phyloP scores from a whole-genome alignment of 2,113 vertebrate genomes.

The Rhea americana region DNA sequence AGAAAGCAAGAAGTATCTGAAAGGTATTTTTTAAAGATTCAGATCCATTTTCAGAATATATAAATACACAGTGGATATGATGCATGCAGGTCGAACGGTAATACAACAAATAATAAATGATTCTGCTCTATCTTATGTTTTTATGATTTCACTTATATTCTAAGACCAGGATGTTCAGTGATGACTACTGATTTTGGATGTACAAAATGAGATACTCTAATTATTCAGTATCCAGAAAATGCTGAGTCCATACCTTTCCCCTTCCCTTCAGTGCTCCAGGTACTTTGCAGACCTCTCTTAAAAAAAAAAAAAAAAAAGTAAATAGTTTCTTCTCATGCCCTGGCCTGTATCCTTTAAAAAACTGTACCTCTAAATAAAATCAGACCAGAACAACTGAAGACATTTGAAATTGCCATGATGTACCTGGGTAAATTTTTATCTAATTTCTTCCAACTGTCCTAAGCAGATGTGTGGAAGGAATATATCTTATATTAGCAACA shows the following conservation, averaged over 20 bases:
- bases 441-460: neutral
- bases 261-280: neutral
- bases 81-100: neutral
- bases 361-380: neutral
- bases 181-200: neutral
- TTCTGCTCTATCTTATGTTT: neutral
- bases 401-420: neutral
- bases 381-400: neutral
- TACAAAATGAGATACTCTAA: neutral
- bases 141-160: neutral
- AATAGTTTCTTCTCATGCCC: neutral
- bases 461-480: neutral
- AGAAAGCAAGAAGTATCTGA: neutral
- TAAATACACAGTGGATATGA: neutral
- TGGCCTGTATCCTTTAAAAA: neutral
- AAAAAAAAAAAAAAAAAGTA: neutral
- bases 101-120: neutral
- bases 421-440: neutral
- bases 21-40: neutral
- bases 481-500: neutral
- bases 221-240: neutral
- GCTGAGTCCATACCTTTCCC: neutral
- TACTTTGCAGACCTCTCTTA: neutral
- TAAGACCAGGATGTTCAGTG: neutral
- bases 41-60: neutral